Evolutionary conservation across 1,140 invertebrate species (phyloP).

Genomic region (Spodoptera litura): DNA sequence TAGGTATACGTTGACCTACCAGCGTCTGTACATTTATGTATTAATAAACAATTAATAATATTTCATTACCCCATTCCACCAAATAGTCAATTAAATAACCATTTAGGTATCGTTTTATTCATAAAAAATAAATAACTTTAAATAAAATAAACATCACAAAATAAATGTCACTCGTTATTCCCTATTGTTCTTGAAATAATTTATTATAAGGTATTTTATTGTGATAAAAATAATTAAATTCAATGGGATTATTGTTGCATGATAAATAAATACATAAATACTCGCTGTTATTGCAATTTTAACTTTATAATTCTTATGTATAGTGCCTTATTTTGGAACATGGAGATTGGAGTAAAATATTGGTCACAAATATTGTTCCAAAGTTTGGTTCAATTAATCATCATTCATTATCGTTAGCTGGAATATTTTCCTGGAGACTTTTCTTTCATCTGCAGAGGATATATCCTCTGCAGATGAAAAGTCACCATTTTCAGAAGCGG

Average conservation of each 20-base stretch:
- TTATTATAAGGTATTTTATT: slow-evolving; percentile 44
- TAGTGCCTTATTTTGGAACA: slow-evolving; percentile 56
- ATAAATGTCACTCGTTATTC: slow-evolving; percentile 4
- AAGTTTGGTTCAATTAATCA: no score
- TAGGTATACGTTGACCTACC: no score
- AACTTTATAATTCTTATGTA: slow-evolving; percentile 33
- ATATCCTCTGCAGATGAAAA: background rate
- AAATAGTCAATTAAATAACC: slow-evolving; percentile 44
- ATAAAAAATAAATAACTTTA: background rate
- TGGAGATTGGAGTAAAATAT: background rate
- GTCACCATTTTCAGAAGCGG: no score
- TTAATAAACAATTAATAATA: background rate
- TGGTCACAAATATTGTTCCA: background rate
- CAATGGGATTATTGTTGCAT: slow-evolving; percentile 31
- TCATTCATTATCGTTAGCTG: no score
- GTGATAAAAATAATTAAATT: slow-evolving; percentile 40
- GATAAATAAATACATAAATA: slow-evolving; percentile 18
- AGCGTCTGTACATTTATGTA: slow-evolving; percentile 9
- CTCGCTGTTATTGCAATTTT: slow-evolving; percentile 54
- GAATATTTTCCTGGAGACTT: no score
- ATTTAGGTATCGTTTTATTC: slow-evolving; percentile 3
- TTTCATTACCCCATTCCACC: slow-evolving; percentile 9
- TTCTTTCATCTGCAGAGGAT: no score
- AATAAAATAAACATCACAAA: slow-evolving; percentile 13
- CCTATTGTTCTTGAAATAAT: background rate